Evolutionary conservation across 2,113 vertebrate species (phyloP), one percentile per base, ranked within the genome.

Genomic region (Chloroceryle aenea): DNA sequence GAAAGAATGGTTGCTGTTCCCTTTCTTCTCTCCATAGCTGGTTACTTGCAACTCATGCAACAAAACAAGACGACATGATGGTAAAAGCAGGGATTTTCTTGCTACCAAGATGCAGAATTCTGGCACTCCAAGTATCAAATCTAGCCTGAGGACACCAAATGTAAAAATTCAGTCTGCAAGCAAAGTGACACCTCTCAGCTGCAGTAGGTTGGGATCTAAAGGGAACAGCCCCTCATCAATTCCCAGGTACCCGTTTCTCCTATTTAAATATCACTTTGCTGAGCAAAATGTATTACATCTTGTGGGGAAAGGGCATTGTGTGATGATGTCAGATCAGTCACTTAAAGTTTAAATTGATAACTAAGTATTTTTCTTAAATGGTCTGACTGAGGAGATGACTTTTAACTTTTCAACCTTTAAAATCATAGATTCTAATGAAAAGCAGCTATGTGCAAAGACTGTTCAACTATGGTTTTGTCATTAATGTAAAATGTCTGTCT

Each of bases 41-140:
- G 97, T 99, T 95, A 99, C 99, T 93, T 99, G 99, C 97, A 98
- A 98, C 93, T 98, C 97, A 3, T 99, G 99, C 97, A 98, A 97
- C 93, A 98, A 97, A 93, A 98, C 98, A 63, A 98, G 97, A 81
- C 98, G 97, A 93, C 97, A 98, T 94, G 93, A 94, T 84, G 99
- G 99, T 67, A 95, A 97, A 95, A 98, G 98, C 69, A 98, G 99
- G 96, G 98, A 98, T 78, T 98, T 98, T 71, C 90, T 98, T 14
- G 71, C 97, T 25, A 69, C 94, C 43, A 34, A 95, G 17, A 81
- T 95, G 32, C 98, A 87, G 58, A 95, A 12, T 85, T 95, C 94
- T 78, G 59, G 93, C 58, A 97, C 98, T 42, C 98, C 98, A 20
- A 64, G 81, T n/a, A 97, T 73, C 48, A 97, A 96, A 71, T 48